Evolutionary conservation across 2,797 vertebrate genomes (phyloP).

Genomic region (Scleropages formosus): DNA sequence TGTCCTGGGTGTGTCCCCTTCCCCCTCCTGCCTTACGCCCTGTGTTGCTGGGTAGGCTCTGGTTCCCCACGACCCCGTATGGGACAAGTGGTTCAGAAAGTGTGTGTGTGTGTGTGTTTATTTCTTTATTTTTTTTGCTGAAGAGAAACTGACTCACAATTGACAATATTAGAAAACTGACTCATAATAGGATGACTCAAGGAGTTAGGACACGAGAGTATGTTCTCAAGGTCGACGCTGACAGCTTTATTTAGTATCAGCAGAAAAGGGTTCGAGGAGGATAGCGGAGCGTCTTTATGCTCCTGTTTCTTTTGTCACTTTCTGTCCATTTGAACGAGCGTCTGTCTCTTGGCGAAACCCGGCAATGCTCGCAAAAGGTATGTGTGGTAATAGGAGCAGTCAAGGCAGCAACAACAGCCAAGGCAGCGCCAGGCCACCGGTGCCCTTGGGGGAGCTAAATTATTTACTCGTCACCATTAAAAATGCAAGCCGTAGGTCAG

Average conservation of each 20-base stretch:
- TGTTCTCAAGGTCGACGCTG: slow-evolving; percentile 11
- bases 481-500: slow-evolving; percentile 70
- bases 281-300: neutral
- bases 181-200: neutral
- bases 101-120: too few relatives aligned
- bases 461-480: slow-evolving; percentile 70
- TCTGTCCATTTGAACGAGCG: neutral
- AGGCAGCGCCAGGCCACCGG: slow-evolving; percentile 15
- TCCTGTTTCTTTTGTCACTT: slow-evolving; percentile 11
- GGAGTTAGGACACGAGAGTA: neutral
- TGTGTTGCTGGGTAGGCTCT: too few relatives aligned
- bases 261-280: neutral
- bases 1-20: too few relatives aligned
- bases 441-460: slow-evolving; percentile 56
- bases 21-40: too few relatives aligned
- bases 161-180: neutral
- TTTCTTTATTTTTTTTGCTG: too few relatives aligned
- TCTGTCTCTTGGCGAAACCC: slow-evolving; percentile 24
- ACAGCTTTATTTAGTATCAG: neutral
- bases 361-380: neutral
- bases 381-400: slow-evolving; percentile 4
- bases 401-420: neutral
- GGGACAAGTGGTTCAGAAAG: too few relatives aligned
- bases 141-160: too few relatives aligned
- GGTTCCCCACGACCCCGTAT: too few relatives aligned